These are phyloP conservation scores for Tonatia bakeri DNA, from an alignment of 2,113 vertebrate species.

Conservation along the genomic window DNA sequence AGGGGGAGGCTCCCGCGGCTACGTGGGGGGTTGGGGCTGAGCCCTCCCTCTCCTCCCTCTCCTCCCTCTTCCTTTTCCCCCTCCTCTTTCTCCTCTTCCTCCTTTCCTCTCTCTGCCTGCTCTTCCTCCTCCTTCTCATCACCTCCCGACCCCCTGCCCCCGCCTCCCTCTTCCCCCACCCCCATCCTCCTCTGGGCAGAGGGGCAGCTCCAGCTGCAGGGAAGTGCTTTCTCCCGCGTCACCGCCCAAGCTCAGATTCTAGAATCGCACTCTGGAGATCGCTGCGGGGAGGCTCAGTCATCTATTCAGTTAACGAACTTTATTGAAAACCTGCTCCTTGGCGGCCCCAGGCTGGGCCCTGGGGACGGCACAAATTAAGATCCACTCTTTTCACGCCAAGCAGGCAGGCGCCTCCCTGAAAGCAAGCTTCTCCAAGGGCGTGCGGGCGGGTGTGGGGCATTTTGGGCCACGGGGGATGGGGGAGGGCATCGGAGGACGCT, in stretches of 20 bases:
- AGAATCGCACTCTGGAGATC: not conserved
- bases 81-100: not conserved
- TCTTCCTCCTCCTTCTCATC: not conserved
- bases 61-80: not conserved
- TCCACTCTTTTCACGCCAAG: not conserved
- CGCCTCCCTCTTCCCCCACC: accelerated
- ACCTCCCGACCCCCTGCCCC: too few relatives aligned
- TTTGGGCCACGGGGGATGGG: accelerated
- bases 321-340: not conserved
- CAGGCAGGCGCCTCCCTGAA: not conserved
- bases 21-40: not conserved
- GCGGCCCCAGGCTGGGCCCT: not conserved
- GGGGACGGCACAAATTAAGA: not conserved
- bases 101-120: not conserved
- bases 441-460: not conserved
- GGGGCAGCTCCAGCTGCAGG: not conserved
- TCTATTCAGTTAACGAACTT: not conserved
- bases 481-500: not conserved
- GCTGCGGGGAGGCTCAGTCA: not conserved
- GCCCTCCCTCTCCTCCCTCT: not conserved
- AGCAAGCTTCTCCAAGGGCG: not conserved
- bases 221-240: not conserved
- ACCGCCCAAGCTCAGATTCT: not conserved
- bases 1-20: not conserved
- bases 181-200: not conserved